phyloP scores from a whole-genome alignment of 2,888 invertebrate species.

The Sphecodes monilicornis region DNA sequence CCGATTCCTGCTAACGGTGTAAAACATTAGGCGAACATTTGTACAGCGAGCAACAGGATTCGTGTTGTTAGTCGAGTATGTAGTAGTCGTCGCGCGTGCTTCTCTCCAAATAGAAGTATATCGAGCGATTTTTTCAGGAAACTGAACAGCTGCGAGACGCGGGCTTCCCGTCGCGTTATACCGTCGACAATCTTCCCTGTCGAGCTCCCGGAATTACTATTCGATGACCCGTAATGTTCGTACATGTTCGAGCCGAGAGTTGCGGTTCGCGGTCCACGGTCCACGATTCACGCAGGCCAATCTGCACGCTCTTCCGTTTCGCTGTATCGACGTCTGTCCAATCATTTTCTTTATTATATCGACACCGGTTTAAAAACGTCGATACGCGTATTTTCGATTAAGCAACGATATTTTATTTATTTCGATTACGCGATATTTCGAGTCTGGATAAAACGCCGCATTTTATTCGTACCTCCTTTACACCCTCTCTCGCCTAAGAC shows the following conservation, averaged over 20 bases:
- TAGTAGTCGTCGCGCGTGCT: slow-evolving; percentile 19
- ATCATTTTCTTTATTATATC: background rate
- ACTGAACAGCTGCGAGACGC: background rate
- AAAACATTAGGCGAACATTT: slow-evolving; percentile 1
- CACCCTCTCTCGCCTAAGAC: no score
- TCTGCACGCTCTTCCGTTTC: background rate
- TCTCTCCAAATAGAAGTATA: background rate
- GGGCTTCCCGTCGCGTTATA: background rate
- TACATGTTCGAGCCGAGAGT: background rate
- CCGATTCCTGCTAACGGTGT: slow-evolving; percentile 10
- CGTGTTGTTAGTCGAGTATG: background rate
- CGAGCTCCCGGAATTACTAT: background rate
- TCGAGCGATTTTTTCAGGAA: background rate
- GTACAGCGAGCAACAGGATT: background rate
- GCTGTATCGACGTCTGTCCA: background rate
- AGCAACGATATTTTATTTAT: background rate
- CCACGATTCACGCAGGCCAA: background rate
- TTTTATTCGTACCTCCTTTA: no score
- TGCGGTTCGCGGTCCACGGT: background rate
- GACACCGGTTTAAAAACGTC: background rate
- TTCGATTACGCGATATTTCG: background rate
- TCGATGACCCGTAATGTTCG: background rate
- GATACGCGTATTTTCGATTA: background rate
- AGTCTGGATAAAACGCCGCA: no score
- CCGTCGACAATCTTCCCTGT: background rate